Evolutionary conservation across 2,888 invertebrate genomes (phyloP).

Genomic region (Cephus rjabovi): DNA sequence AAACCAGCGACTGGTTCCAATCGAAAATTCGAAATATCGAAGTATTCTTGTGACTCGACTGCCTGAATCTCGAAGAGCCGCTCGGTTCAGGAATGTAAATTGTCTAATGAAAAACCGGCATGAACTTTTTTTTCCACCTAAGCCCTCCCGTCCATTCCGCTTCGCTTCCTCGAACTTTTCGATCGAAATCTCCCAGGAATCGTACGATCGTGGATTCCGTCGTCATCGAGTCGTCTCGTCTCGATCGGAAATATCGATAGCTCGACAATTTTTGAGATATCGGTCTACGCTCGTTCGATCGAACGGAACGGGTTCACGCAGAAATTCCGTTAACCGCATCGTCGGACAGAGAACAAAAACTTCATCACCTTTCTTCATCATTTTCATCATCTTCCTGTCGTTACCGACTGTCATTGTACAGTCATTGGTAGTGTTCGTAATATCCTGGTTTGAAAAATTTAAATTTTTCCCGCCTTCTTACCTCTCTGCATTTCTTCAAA

Average conservation of each 20-base stretch:
- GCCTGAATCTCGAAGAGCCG: too few species aligned
- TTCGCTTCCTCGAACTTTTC: not conserved
- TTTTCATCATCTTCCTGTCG: not conserved
- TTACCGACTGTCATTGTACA: not conserved
- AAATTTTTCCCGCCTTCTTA: too few species aligned
- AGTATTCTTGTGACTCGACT: not conserved
- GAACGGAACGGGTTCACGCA: not conserved
- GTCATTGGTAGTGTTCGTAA: not conserved
- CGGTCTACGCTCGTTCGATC: not conserved
- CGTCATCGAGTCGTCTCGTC: not conserved
- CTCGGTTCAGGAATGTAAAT: not conserved
- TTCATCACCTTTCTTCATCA: not conserved
- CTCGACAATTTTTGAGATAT: not conserved
- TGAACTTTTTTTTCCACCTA: not conserved
- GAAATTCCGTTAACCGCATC: not conserved
- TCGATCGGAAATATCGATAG: not conserved
- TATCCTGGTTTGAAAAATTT: not conserved
- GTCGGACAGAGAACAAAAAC: not conserved
- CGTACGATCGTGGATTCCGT: not conserved
- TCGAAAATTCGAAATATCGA: not conserved
- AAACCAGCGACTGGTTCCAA: not conserved
- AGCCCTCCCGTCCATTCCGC: not conserved
- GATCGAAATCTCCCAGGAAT: not conserved
- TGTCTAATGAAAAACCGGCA: not conserved
- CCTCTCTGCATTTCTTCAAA: too few species aligned